Conservation (phyloP, 2,888 invertebrate species). For the Hirtodrosophila confusa region DNA sequence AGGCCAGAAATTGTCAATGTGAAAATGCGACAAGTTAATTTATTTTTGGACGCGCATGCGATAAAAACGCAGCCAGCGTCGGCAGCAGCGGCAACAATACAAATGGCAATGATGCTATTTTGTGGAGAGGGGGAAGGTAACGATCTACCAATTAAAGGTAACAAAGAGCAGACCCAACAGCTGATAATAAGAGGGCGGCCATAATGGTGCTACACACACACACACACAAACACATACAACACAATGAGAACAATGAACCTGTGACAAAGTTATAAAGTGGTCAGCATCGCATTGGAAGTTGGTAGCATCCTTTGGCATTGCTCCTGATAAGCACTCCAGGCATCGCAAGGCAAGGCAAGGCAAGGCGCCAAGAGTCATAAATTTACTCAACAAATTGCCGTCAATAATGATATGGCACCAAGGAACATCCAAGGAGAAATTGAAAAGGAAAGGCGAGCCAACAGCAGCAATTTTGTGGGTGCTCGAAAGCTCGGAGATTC, state of each 20-base stretch:
- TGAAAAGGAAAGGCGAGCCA: constrained; percentile 53
- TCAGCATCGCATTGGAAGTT: constrained; percentile 42
- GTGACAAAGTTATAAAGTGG: constrained; percentile 75
- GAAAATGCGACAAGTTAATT: constrained; percentile 73
- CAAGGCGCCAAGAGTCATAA: constrained; percentile 62
- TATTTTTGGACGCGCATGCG: constrained; percentile 58
- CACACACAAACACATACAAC: constrained; percentile 13
- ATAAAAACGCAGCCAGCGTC: constrained; percentile 51
- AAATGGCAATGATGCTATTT: neutral
- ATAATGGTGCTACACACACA: constrained; percentile 31
- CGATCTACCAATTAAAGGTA: constrained; percentile 75
- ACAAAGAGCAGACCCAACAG: constrained; percentile 59
- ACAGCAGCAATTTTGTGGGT: constrained; percentile 33
- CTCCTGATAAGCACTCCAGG: constrained; percentile 21
- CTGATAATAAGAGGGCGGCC: constrained; percentile 53
- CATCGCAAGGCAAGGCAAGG: constrained; percentile 22
- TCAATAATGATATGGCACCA: constrained; percentile 70
- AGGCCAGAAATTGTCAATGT: constrained; percentile 65
- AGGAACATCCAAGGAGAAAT: constrained; percentile 32
- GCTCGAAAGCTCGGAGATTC: constrained; percentile 14
- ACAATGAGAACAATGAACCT: constrained; percentile 74
- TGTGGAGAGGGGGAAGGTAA: constrained; percentile 10
- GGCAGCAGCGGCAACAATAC: constrained; percentile 42
- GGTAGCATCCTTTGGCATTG: constrained; percentile 33
- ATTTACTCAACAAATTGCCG: constrained; percentile 80